Evolutionary conservation across 1,140 invertebrate genomes (phyloP), one percentile per base, ranked within the genome.

Genomic region (Drosophila suzukii): DNA sequence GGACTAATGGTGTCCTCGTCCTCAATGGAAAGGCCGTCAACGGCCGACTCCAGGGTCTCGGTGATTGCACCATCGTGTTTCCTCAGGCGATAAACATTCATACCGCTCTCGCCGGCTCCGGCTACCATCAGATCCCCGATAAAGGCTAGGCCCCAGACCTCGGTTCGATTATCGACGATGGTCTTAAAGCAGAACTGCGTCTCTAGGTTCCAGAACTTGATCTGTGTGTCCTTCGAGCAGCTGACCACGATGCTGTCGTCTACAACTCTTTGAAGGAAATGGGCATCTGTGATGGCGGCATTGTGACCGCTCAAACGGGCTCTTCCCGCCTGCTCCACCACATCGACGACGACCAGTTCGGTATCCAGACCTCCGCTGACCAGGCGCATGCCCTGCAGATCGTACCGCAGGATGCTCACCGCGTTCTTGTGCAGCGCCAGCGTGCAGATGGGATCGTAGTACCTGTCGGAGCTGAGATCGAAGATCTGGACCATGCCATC

Each of bases 141-240:
- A 89, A 96, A 96, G 24, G 96, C 90, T 32, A 99, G 91, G n/a
- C 94, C 94, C 96, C 97, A 99, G 30, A 99, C 95, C 93, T 97
- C 96, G 67, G 95, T 95, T 90, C 95, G 94, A 93, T 97, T 96
- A 57, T 96, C 96, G 47, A 95, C 94, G 17, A 99, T 93, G 8
- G 99, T 99, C 92, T 97, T 97, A 83, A 99, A 99, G 92, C 98
- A 99, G 90, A 98, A 97, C 83, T 98, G 96, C 24, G 97, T 98
- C 71, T 97, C 95, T 57, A 99, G 93, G 93, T 99, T 97, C 98
- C 98, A 99, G 91, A 99, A 98, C 91, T 99, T 99, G 0, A 99
- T 94, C 92, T 97, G 97, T 13, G 96, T 96, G 92, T 99, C 99
- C 93, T 98, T 98, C 3, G 98, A 99, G 55, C 96, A 95, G 74